Base-by-base conservation (phyloP, 2,888 invertebrate species). In the Hipparchia sbordonii region DNA sequence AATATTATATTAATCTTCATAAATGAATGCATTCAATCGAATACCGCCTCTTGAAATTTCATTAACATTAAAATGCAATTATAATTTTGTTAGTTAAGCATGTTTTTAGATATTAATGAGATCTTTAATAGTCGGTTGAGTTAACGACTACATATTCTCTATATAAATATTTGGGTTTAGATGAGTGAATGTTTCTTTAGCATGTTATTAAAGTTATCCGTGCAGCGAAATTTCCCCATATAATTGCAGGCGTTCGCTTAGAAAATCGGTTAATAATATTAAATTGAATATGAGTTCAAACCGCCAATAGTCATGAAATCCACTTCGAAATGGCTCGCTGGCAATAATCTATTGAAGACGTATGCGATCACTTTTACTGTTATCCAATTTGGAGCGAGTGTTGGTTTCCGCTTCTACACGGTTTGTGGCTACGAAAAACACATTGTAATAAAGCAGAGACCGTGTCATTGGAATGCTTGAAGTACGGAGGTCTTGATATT, bases 321-420 rank as follows among this genome's bases (percentile, higher is more conserved):
- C 82, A 85, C 83, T 77, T 75, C 66, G 76, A 76, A 79, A 77
- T 79, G 78, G 72, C 83, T 80, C 79, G 79, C 78, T 79, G 80
- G 84, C 83, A 86, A 88, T 89, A 89, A 89, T 87, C 87, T 86
- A 89, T 88, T 85, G 86, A 87, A 91, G 84, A 89, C 82, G 89
- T 91, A 90, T 92, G 91, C 90, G 92, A 92, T 89, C 91, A 91
- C 90, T 92, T 91, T 92, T 92, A 92, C 92, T 93, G 92, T 92
- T 93, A 92, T 91, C 89, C 92, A 92, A 93, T 92, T 93, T 92
- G 84, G 91, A 91, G 87, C 91, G 88, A 87, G 85, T 85, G 84
- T 89, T 84, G 88, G 89, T 92, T 92, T 92, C 92, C 91, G 89
- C 91, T 91, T 91, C 92, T 92, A 90, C 89, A 91, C 88, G 89